Evolutionary conservation across 2,797 vertebrate species (phyloP).

Genomic region (Sebastes kiyomatsui): DNA sequence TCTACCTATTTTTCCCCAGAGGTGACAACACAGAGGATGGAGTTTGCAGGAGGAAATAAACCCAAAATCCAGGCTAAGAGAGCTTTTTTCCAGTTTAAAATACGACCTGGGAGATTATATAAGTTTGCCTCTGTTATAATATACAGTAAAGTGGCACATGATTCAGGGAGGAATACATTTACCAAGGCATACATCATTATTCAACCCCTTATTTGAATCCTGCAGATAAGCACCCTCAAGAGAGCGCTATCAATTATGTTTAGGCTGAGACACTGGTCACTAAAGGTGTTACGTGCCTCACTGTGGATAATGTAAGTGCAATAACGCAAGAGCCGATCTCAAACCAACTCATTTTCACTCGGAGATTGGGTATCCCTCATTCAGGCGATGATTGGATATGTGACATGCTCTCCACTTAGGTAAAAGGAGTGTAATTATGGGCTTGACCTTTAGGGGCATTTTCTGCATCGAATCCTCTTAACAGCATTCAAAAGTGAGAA

Average conservation of each 20-base stretch:
- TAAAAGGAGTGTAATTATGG: conserved; percentile 68
- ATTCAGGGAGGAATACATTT: neutral
- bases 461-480: conserved; percentile 38
- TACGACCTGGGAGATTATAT: neutral
- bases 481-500: conserved; percentile 55
- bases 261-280: conserved; percentile 36
- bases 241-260: conserved; percentile 47
- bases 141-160: neutral
- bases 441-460: conserved; percentile 63
- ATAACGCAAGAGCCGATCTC: conserved; percentile 42
- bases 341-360: conserved; percentile 55
- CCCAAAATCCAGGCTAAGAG: neutral
- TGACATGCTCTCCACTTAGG: conserved; percentile 55
- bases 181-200: conserved; percentile 11
- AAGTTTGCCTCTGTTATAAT: neutral
- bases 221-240: conserved; percentile 20
- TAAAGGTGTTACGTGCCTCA: conserved; percentile 26
- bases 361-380: conserved; percentile 48
- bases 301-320: conserved; percentile 47
- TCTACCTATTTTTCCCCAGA: neutral
- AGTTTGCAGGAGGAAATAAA: conserved; percentile 12
- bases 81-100: neutral
- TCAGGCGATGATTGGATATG: conserved; percentile 61
- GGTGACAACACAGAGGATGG: neutral
- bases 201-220: conserved; percentile 31